Conservation (phyloP, 2,797 vertebrate species). For the Anguilla megastoma region DNA sequence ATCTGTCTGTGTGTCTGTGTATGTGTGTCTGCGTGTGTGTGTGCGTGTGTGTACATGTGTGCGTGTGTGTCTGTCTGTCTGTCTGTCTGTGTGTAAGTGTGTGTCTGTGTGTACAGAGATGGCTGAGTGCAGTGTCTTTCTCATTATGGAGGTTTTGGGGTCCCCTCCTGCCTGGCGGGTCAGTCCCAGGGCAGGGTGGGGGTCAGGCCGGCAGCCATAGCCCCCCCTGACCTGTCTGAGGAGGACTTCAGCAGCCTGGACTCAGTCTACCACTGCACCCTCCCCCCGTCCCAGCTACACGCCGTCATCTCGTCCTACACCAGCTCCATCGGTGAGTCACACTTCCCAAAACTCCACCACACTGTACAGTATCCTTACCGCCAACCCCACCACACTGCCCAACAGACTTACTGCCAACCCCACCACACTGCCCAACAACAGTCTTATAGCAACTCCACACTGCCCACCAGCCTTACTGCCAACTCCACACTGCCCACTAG, state of each 20-base stretch:
- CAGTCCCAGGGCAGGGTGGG: constrained; percentile 49
- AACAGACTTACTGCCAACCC: not conserved
- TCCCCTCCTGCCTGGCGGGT: constrained; percentile 46
- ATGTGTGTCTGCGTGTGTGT: no score
- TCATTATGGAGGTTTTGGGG: constrained; percentile 47
- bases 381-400: not conserved
- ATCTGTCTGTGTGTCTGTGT: not conserved
- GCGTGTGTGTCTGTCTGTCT: constrained; percentile 55
- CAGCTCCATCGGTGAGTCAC: constrained; percentile 80
- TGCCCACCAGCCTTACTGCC: not conserved
- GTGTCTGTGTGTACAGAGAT: not conserved
- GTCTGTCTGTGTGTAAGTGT: not conserved
- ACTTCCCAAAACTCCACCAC: not conserved
- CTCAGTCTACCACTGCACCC: constrained; percentile 73
- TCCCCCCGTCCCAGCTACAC: constrained; percentile 71
- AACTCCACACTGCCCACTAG: not conserved
- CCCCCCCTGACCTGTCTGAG: constrained; percentile 71
- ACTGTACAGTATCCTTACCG: not conserved
- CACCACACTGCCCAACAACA: not conserved
- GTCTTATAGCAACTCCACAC: not conserved
- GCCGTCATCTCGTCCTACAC: constrained; percentile 79
- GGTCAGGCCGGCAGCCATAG: constrained; percentile 50
- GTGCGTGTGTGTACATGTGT: not conserved
- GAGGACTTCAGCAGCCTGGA: constrained; percentile 74
- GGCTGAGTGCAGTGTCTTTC: not conserved